A percentile compares a stretch with the other conserved stretches of the same genome.
Conservation (phyloP, 2,888 invertebrate species). For the Eupeodes latifasciatus region DNA sequence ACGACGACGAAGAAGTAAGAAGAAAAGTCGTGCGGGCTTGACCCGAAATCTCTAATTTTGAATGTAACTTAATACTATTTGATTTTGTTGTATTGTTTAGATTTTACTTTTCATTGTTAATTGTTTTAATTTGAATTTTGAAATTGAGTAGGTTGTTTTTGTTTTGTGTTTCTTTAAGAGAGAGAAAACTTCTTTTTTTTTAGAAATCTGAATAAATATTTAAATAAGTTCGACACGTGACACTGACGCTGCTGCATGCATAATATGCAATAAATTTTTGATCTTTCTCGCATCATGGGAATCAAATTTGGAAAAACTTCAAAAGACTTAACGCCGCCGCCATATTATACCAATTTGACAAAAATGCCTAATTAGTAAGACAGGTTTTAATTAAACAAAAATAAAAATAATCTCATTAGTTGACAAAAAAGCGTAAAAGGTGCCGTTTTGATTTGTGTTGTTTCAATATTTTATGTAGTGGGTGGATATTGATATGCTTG, state of each 20-base stretch:
- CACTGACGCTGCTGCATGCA: too few species aligned
- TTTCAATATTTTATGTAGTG: not conserved
- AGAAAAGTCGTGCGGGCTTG: conserved; percentile 29
- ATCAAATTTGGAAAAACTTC: not conserved
- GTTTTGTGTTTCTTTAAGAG: too few species aligned
- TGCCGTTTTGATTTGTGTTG: not conserved
- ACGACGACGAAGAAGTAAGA: too few species aligned
- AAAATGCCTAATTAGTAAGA: conserved; percentile 19
- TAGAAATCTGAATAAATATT: conserved; percentile 49
- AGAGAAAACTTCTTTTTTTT: not conserved
- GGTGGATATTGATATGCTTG: not conserved
- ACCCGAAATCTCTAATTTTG: not conserved
- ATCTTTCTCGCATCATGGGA: conserved; percentile 46
- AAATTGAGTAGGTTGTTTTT: not conserved
- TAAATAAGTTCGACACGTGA: conserved; percentile 16
- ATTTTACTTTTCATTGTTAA: conserved; percentile 25
- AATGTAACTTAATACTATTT: conserved; percentile 36
- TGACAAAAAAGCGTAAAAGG: not conserved
- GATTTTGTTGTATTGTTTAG: conserved; percentile 9
- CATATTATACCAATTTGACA: not conserved
- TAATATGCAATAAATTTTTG: conserved; percentile 20
- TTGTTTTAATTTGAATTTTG: conserved; percentile 61
- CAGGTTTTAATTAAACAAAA: not conserved
- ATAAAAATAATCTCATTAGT: conserved; percentile 5
- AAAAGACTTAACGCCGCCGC: not conserved